Conservation (phyloP, 2,888 invertebrate species). For the Tigriopus californicus region DNA sequence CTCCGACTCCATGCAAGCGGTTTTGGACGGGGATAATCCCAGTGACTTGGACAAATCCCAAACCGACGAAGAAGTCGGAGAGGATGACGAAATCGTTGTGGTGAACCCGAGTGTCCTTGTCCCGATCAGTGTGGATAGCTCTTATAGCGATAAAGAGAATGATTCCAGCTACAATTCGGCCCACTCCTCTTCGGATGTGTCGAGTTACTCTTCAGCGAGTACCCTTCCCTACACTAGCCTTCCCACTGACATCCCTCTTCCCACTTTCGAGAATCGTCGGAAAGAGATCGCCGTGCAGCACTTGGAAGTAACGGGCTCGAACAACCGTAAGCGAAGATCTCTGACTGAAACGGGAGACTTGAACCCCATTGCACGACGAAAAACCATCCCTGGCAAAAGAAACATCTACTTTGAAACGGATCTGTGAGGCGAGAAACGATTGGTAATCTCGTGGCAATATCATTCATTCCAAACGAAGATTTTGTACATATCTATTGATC, state of each 20-base stretch:
- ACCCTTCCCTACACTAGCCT: too few relatives aligned
- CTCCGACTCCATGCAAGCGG: not conserved
- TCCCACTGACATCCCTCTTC: too few relatives aligned
- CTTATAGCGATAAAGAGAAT: too few relatives aligned
- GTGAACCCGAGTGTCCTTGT: not conserved
- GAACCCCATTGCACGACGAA: not conserved
- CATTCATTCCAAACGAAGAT: too few relatives aligned
- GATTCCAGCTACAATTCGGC: too few relatives aligned
- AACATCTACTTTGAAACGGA: constrained; percentile 11
- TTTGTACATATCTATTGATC: too few relatives aligned
- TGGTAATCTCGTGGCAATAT: too few relatives aligned
- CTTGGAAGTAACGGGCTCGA: not conserved
- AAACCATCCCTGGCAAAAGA: not conserved
- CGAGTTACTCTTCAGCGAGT: too few relatives aligned
- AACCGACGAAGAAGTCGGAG: too few relatives aligned
- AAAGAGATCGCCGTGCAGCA: not conserved
- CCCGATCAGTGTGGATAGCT: not conserved
- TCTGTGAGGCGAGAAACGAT: not conserved
- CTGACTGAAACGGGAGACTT: not conserved
- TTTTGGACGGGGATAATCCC: not conserved
- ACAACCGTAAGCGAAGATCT: constrained; percentile 1
- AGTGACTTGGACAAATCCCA: too few relatives aligned
- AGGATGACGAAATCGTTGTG: not conserved
- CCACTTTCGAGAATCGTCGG: too few relatives aligned
- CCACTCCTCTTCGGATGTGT: too few relatives aligned